Evolutionary conservation across 1,140 invertebrate species (phyloP).

Genomic region (Drosophila navojoa): DNA sequence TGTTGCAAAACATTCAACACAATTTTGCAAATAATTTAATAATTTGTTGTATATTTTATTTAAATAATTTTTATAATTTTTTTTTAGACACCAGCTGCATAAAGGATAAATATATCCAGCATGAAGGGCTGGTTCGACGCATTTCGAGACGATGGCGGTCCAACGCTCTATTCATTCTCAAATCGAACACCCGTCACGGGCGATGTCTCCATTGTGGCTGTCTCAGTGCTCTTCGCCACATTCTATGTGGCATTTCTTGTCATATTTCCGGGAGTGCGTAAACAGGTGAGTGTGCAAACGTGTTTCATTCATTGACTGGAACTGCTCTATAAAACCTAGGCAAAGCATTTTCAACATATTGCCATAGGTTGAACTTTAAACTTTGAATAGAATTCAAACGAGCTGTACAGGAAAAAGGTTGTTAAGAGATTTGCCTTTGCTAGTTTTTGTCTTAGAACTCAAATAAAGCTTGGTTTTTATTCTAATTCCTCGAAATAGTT

Average conservation of each 20-base stretch:
- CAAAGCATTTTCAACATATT: not conserved
- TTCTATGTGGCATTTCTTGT: conserved; percentile 96
- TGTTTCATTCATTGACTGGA: not conserved
- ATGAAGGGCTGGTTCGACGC: conserved; percentile 97
- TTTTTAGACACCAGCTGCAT: conserved; percentile 32
- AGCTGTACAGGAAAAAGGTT: conserved; percentile 6
- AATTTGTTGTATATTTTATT: not conserved
- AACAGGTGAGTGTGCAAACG: conserved; percentile 89
- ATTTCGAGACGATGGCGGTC: conserved; percentile 95
- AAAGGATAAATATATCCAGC: conserved; percentile 47
- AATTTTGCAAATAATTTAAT: not conserved
- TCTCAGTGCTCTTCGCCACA: conserved; percentile 94
- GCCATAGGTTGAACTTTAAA: not conserved
- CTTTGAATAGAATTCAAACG: conserved; percentile 1
- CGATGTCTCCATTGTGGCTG: conserved; percentile 93
- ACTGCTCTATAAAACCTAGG: not conserved
- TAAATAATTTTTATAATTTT: not conserved
- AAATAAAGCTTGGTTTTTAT: not conserved
- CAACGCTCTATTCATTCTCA: conserved; percentile 95
- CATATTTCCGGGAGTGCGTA: conserved; percentile 96
- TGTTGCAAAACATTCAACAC: conserved; percentile 7
- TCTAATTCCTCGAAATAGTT: conserved; percentile 25
- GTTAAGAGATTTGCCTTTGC: not conserved
- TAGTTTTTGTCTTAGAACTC: not conserved
- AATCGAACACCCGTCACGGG: conserved; percentile 96